These are phyloP conservation scores for Columba janthina DNA, from an alignment of 2,113 vertebrate genomes.

Conservation along the genomic window DNA sequence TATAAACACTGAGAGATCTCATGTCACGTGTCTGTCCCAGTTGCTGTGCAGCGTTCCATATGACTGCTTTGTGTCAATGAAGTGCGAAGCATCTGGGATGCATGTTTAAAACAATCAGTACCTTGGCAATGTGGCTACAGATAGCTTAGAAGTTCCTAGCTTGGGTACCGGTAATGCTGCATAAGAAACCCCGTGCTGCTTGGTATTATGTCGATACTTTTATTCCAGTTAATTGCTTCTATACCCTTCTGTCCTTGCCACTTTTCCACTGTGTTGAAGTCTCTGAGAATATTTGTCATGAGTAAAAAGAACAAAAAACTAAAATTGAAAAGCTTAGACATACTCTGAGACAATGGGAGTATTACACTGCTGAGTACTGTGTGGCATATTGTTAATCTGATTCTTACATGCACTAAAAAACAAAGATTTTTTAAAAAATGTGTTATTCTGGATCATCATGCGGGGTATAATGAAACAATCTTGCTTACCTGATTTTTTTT, in stretches of 20 bases:
- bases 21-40: background rate
- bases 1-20: background rate
- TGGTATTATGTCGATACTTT: background rate
- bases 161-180: background rate
- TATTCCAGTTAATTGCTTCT: constrained; percentile 54
- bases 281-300: background rate
- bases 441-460: background rate
- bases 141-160: background rate
- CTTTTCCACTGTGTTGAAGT: background rate
- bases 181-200: background rate
- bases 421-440: background rate
- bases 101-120: background rate
- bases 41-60: background rate
- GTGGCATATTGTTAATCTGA: background rate
- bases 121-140: background rate
- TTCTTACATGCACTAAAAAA: background rate
- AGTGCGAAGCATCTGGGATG: background rate
- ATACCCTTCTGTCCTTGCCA: constrained; percentile 15
- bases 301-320: constrained; percentile 23
- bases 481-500: background rate
- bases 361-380: background rate
- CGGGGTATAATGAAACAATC: background rate
- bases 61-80: background rate
- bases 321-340: background rate
- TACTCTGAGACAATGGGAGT: background rate